A percentile compares a stretch with the other conserved stretches of the same genome.
phyloP scores from a whole-genome alignment of 2,888 invertebrate genomes.

The Acronicta leporina region DNA sequence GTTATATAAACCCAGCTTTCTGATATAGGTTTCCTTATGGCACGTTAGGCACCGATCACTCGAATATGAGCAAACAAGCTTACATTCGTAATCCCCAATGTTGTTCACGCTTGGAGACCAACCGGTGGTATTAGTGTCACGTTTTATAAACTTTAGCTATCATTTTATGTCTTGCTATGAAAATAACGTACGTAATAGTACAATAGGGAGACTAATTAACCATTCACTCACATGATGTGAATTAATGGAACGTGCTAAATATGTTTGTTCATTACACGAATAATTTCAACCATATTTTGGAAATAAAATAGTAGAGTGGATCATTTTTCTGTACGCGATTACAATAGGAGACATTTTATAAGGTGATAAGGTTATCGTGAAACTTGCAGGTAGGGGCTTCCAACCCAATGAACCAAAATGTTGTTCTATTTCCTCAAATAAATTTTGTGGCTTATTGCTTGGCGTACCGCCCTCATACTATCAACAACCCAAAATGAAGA shows the following conservation, averaged over 20 bases:
- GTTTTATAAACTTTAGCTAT: constrained; percentile 24
- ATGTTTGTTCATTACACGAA: constrained; percentile 1
- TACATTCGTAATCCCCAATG: constrained; percentile 45
- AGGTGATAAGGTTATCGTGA: constrained; percentile 26
- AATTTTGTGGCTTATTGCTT: constrained; percentile 23
- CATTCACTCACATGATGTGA: background rate
- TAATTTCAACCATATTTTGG: background rate
- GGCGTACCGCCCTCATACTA: background rate
- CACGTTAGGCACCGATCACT: constrained; percentile 40
- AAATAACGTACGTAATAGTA: background rate
- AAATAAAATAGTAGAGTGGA: background rate
- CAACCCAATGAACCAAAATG: constrained; percentile 20
- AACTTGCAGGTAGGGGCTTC: constrained; percentile 22
- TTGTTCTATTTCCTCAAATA: constrained; percentile 20
- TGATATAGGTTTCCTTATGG: constrained; percentile 27
- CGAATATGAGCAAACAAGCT: constrained; percentile 46
- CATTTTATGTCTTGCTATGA: background rate
- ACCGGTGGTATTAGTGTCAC: constrained; percentile 15
- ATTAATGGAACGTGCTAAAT: background rate
- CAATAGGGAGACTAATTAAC: constrained; percentile 2
- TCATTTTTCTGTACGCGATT: background rate
- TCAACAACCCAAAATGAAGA: constrained; percentile 7
- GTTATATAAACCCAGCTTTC: constrained; percentile 17
- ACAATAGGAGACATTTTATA: background rate
- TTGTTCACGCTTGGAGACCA: constrained; percentile 34